Percentiles rank a stretch among this genome's conserved stretches.
Evolutionary conservation across 23 tunicate species (phyloP).

Genomic region (Ascidia mentula): DNA sequence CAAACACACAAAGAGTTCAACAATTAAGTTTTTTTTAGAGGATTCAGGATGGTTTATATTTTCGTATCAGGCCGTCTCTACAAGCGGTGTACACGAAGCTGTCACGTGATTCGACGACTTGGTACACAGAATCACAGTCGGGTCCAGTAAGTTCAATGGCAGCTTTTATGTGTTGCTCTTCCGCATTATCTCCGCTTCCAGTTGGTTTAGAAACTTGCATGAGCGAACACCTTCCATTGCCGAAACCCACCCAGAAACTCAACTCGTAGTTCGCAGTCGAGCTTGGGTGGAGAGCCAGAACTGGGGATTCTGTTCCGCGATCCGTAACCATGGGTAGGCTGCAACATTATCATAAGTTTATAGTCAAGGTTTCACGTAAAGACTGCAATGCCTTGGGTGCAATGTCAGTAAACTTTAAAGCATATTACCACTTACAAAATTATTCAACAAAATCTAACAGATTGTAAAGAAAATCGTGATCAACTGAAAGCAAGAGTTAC

Average conservation of each 20-base stretch:
- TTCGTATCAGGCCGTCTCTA: slow-evolving; percentile 49
- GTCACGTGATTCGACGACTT: slow-evolving; percentile 21
- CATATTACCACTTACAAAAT: too few species aligned
- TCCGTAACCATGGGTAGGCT: neutral
- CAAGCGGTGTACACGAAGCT: slow-evolving; percentile 36
- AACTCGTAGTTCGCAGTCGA: neutral
- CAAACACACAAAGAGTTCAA: too few species aligned
- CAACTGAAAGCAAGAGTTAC: neutral
- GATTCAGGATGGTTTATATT: too few species aligned
- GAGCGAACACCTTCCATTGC: slow-evolving; percentile 44
- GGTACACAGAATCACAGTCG: slow-evolving; percentile 68
- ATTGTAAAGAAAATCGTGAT: too few species aligned
- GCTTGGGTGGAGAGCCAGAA: neutral
- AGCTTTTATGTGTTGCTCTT: neutral
- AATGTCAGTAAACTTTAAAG: too few species aligned
- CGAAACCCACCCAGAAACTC: slow-evolving; percentile 43
- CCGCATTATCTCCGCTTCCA: neutral
- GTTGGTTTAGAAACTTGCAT: neutral
- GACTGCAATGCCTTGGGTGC: too few species aligned
- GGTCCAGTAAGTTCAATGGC: slow-evolving; percentile 50
- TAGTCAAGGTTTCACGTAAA: too few species aligned
- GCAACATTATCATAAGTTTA: too few species aligned
- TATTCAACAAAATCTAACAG: too few species aligned
- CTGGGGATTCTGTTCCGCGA: slow-evolving; percentile 22
- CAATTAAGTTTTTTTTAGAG: too few species aligned